These are phyloP conservation scores for Cryptocephalus moraei DNA, from an alignment of 2,888 invertebrate species.

Conservation along the genomic window DNA sequence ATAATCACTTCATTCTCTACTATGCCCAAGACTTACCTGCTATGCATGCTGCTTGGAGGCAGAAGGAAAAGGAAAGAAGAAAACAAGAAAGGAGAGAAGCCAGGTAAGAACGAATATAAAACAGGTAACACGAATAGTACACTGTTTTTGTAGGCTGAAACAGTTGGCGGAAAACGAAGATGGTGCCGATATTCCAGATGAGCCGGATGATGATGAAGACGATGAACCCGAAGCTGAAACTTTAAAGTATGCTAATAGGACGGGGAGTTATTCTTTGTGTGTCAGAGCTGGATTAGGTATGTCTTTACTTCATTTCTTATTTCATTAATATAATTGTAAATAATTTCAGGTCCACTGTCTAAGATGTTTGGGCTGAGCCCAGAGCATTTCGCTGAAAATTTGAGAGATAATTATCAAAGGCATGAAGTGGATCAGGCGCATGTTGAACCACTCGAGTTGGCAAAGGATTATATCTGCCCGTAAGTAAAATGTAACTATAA, in stretches of 20 bases:
- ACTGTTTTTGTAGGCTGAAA: conserved; percentile 30
- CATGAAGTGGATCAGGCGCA: conserved; percentile 92
- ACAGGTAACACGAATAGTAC: background rate
- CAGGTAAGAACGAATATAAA: conserved; percentile 9
- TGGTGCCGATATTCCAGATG: conserved; percentile 50
- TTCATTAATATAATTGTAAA: background rate
- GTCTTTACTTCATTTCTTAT: conserved; percentile 7
- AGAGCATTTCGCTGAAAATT: conserved; percentile 92
- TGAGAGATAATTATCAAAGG: conserved; percentile 88
- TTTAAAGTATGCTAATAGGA: conserved; percentile 76
- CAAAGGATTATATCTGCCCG: conserved; percentile 62
- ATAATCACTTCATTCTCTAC: conserved; percentile 86
- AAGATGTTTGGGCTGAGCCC: conserved; percentile 88
- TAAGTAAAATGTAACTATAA: conserved; percentile 17
- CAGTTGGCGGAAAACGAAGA: conserved; percentile 52
- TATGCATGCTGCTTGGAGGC: conserved; percentile 66
- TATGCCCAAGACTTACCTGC: conserved; percentile 76
- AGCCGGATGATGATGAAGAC: conserved; percentile 45
- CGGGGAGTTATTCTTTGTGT: conserved; percentile 84
- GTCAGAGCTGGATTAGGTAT: conserved; percentile 70
- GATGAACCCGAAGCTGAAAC: conserved; percentile 50
- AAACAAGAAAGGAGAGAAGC: conserved; percentile 42
- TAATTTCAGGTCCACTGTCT: conserved; percentile 58
- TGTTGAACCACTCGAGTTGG: conserved; percentile 72
- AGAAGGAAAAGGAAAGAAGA: conserved; percentile 55